These are phyloP conservation scores for Dicycla oo DNA, from an alignment of 2,888 invertebrate species.

Conservation along the genomic window DNA sequence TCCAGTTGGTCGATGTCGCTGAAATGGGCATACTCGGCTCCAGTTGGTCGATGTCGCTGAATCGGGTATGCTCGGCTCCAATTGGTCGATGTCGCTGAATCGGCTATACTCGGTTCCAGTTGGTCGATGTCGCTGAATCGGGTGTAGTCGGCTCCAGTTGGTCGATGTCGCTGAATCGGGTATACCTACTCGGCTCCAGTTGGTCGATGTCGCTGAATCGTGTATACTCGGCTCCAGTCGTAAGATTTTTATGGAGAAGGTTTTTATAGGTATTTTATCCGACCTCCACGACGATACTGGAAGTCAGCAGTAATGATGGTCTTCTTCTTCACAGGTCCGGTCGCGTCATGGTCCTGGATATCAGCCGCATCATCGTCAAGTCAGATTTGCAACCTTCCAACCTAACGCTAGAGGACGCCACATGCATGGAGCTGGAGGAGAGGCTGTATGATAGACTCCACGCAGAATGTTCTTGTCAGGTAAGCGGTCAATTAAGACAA, in stretches of 20 bases:
- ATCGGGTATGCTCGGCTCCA: too few species aligned
- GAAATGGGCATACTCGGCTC: too few species aligned
- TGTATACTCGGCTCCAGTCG: too few species aligned
- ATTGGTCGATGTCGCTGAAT: too few species aligned
- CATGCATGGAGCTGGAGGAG: constrained; percentile 95
- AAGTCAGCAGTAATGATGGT: not conserved
- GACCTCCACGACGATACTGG: not conserved
- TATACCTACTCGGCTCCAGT: too few species aligned
- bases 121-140: too few species aligned
- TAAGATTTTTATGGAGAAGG: not conserved
- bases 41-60: too few species aligned
- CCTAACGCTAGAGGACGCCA: constrained; percentile 93
- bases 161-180: too few species aligned
- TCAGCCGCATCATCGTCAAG: constrained; percentile 92
- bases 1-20: too few species aligned
- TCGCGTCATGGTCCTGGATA: constrained; percentile 93
- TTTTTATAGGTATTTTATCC: not conserved
- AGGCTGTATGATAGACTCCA: constrained; percentile 94
- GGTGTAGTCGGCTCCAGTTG: too few species aligned
- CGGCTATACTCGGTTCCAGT: too few species aligned
- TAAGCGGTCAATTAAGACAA: not conserved
- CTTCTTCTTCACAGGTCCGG: constrained; percentile 89
- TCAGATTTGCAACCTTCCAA: constrained; percentile 94
- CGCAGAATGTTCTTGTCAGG: constrained; percentile 93
- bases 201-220: too few species aligned